Conservation (phyloP, 2,888 invertebrate genomes). For the Microchrysa polita region DNA sequence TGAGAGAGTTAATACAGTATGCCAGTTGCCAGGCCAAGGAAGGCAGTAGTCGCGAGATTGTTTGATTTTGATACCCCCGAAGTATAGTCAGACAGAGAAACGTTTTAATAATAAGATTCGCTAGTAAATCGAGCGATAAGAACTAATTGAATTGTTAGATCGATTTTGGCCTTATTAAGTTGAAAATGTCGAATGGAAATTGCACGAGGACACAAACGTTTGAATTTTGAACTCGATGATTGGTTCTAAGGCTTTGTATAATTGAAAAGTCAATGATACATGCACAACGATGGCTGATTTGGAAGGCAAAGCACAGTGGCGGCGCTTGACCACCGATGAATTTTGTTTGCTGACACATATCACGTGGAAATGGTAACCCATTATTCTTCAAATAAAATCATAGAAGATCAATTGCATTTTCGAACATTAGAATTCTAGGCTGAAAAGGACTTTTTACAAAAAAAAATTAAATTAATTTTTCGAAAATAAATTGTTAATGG, state of each 20-base stretch:
- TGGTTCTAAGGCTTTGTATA: neutral
- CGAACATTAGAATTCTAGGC: too few relatives aligned
- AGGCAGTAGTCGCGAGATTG: neutral
- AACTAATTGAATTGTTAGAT: constrained; percentile 56
- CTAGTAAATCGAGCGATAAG: constrained; percentile 54
- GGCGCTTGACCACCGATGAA: too few relatives aligned
- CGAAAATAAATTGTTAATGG: too few relatives aligned
- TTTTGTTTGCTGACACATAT: too few relatives aligned
- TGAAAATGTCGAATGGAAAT: constrained; percentile 21
- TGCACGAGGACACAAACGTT: constrained; percentile 29
- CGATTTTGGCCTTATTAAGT: constrained; percentile 52
- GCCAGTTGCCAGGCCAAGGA: too few relatives aligned
- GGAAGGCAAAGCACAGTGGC: too few relatives aligned
- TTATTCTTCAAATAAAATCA: too few relatives aligned
- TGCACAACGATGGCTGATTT: too few relatives aligned
- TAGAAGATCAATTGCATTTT: too few relatives aligned
- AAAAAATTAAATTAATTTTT: too few relatives aligned
- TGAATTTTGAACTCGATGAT: constrained; percentile 22
- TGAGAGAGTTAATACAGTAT: neutral
- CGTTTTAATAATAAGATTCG: constrained; percentile 54
- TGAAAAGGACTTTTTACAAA: too few relatives aligned
- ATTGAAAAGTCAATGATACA: constrained; percentile 8
- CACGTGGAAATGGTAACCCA: too few relatives aligned
- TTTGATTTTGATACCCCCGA: neutral
- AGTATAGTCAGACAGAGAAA: constrained; percentile 47